These are phyloP conservation scores for Columbina picui DNA, from an alignment of 2,113 vertebrate species.

Conservation along the genomic window DNA sequence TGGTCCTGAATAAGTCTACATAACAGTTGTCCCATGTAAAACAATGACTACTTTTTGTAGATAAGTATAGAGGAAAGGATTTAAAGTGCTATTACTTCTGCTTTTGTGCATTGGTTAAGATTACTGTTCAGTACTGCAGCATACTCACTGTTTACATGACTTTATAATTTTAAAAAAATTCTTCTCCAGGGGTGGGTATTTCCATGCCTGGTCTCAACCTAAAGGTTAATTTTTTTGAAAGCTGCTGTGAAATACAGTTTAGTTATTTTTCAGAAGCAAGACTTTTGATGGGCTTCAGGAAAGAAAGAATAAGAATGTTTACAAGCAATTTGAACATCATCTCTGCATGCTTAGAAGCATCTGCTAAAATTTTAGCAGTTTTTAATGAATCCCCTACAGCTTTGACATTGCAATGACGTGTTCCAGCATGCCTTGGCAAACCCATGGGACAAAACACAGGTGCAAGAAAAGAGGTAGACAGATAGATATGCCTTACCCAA, in stretches of 20 bases:
- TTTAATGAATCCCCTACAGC: neutral
- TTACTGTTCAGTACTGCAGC: neutral
- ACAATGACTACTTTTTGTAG: neutral
- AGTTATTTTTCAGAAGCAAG: neutral
- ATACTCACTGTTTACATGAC: neutral
- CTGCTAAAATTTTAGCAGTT: neutral
- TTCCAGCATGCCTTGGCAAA: neutral
- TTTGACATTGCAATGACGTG: neutral
- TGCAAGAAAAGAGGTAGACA: neutral
- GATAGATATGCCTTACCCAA: neutral
- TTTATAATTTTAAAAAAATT: neutral
- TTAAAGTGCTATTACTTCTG: neutral
- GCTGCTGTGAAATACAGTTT: neutral
- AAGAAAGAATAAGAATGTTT: neutral
- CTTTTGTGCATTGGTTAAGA: neutral
- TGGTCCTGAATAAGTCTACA: neutral
- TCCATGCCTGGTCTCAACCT: neutral
- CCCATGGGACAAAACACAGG: neutral
- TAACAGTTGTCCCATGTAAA: neutral
- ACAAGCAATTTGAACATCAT: neutral
- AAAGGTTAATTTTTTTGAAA: slow-evolving; percentile 57
- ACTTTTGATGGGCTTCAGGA: neutral
- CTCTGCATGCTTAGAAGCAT: neutral
- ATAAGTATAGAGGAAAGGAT: neutral
- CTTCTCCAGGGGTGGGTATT: neutral